Conservation (phyloP, 2,113 vertebrate species). For the Scolopax mira region DNA sequence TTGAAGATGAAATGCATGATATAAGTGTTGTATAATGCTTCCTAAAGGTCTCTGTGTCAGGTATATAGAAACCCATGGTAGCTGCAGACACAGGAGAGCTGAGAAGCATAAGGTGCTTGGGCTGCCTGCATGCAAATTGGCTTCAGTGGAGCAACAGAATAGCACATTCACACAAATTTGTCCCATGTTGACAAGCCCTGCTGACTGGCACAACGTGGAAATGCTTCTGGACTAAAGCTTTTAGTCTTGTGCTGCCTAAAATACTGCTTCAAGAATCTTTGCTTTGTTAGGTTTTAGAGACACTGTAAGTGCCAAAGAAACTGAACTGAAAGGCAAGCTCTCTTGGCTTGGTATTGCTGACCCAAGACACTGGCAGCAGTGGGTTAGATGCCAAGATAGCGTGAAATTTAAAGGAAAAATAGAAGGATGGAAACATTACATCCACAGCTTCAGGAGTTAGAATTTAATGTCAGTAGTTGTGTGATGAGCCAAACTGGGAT, state of each 20-base stretch:
- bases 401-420: background rate
- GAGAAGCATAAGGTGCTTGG: background rate
- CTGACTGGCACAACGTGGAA: background rate
- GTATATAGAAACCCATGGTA: background rate
- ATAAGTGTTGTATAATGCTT: background rate
- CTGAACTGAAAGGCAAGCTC: background rate
- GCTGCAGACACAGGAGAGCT: background rate
- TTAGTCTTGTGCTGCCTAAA: background rate
- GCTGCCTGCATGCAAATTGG: background rate
- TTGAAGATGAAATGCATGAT: background rate
- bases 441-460: background rate
- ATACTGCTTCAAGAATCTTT: background rate
- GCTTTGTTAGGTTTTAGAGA: background rate
- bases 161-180: background rate
- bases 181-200: background rate
- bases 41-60: background rate
- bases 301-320: rapidly evolving
- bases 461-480: background rate
- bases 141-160: background rate
- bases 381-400: background rate
- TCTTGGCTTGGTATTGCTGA: background rate
- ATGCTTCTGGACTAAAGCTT: background rate
- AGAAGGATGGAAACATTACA: background rate
- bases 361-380: background rate
- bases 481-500: background rate